Evolutionary conservation across 2,797 vertebrate species (phyloP).

Genomic region (Leptatherina wallacei): DNA sequence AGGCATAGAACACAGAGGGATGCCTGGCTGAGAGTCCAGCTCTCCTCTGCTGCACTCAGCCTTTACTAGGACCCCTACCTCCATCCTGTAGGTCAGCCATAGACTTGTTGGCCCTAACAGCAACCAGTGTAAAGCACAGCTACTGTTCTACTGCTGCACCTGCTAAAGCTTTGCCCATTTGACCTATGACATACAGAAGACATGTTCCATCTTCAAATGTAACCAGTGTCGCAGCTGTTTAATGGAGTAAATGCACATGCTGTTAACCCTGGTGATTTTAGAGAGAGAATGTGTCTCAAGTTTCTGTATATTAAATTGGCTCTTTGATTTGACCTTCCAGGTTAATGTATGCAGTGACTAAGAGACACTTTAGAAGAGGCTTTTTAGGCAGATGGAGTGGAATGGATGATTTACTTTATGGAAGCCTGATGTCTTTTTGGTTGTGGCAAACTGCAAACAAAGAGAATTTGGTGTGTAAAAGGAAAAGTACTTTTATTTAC

Average conservation of each 20-base stretch:
- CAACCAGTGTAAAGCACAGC: conserved; percentile 26
- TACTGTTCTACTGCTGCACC: conserved; percentile 15
- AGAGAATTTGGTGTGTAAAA: neutral
- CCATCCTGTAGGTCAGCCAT: conserved; percentile 38
- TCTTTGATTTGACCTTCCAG: conserved; percentile 14
- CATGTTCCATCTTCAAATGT: neutral
- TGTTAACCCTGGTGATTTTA: neutral
- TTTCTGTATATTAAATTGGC: neutral
- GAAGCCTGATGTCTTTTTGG: conserved; percentile 18
- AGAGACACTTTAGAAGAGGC: conserved; percentile 24
- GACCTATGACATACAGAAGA: conserved; percentile 1
- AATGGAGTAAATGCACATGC: neutral
- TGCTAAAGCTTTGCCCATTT: conserved; percentile 9
- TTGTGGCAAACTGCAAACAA: neutral
- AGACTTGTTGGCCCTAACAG: conserved; percentile 38
- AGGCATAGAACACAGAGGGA: conserved; percentile 80
- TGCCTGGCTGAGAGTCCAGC: conserved; percentile 65
- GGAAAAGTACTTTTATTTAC: neutral
- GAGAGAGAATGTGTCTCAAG: neutral
- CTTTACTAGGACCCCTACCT: conserved; percentile 71
- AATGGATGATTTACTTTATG: conserved; percentile 34
- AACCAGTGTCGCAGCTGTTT: neutral
- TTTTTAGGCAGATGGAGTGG: conserved; percentile 30
- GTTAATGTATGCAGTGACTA: conserved; percentile 8
- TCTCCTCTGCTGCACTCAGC: conserved; percentile 58